Evolutionary conservation across 2,888 invertebrate species (phyloP), one percentile per base, ranked within the genome.

Genomic region (Coelogynopora nodosa): DNA sequence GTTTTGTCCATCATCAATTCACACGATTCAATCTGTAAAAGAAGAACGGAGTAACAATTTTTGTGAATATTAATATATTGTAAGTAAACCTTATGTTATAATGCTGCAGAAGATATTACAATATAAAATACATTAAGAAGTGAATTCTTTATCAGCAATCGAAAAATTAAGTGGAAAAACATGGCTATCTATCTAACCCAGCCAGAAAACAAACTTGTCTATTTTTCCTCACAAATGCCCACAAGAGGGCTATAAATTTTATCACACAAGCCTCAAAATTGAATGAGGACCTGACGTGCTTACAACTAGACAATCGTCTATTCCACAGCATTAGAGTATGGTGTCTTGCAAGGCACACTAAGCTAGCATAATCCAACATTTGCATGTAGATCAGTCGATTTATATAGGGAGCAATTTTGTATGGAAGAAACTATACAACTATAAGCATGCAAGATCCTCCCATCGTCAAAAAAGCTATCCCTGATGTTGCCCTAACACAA

Each of bases 1-100:
- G 98, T 97, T 94, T 99, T 99, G 94, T 99, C 99, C 94, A 98
- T 99, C 99, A 99, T 99, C 93, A 99, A 94, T 98, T 99, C 99
- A 91, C 98, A 98, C 88, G 91, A 91, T 89, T 91, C 91, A 88
- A 92, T 90, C 92, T 92, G 90, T 82, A 90, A 90, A 84, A 83
- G 89, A 84, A 13, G 67, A 83, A n/a, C n/a, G n/a, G n/a, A n/a
- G n/a, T n/a, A n/a, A n/a, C n/a, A n/a, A n/a, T n/a, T n/a, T n/a
- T n/a, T n/a, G n/a, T n/a, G n/a, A n/a, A n/a, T n/a, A n/a, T n/a
- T n/a, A n/a, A n/a, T n/a, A n/a, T n/a, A n/a, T n/a, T n/a, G n/a
- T n/a, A n/a, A n/a, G n/a, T n/a, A n/a, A n/a, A n/a, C n/a, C n/a
- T n/a, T n/a, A n/a, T n/a, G n/a, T n/a, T n/a, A n/a, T n/a, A n/a